Base-by-base conservation (phyloP, 2,113 vertebrate genomes). In the Psittacula cyanocephala region DNA sequence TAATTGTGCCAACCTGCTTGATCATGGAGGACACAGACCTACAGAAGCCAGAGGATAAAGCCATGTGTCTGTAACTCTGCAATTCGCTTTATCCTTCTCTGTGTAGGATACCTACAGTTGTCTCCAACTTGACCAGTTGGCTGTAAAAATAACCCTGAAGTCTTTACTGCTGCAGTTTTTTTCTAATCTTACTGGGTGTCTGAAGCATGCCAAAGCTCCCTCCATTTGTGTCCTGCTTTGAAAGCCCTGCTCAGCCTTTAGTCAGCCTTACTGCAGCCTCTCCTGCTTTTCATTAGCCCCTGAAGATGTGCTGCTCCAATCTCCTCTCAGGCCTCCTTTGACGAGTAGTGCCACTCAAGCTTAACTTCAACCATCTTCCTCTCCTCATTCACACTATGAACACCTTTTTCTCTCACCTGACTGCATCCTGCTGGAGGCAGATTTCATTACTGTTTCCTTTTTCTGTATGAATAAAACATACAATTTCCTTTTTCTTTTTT, bases 361-460 rank as follows among this genome's bases (percentile, higher is more conserved):
- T 52, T 27, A 6, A 5, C 17, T 4, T 39, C 2, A 0, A 5
- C 2, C 7, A 15, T 13, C 31, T 25, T 19, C 59, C 35, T 52
- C 71, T 25, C 44, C n/a, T 27, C 3, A 0, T 2, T 29, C 80
- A 3, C 3, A 1, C 11, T 4, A 2, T 0, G 10, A 15, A 11
- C 2, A 0, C 24, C 65, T 16, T 24, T 24, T n/a, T 0, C 37
- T 7, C 27, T 25, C 14, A 7, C 41, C 59, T 15, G 64, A 4
- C 11, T 1, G 22, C 12, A 16, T 10, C 55, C 71, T 8, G 0
- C 1, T 3, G 46, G 41, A 50, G 49, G 13, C 0, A 27, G 28
- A 11, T 8, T 17, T 43, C 64, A 2, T n/a, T 28, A 1, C 0
- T 11, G 9, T 2, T 37, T n/a, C 62, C 41, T 46, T 28, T 18